Evolutionary conservation across 2,888 invertebrate species (phyloP).

Genomic region (Falcaria lacertinaria): DNA sequence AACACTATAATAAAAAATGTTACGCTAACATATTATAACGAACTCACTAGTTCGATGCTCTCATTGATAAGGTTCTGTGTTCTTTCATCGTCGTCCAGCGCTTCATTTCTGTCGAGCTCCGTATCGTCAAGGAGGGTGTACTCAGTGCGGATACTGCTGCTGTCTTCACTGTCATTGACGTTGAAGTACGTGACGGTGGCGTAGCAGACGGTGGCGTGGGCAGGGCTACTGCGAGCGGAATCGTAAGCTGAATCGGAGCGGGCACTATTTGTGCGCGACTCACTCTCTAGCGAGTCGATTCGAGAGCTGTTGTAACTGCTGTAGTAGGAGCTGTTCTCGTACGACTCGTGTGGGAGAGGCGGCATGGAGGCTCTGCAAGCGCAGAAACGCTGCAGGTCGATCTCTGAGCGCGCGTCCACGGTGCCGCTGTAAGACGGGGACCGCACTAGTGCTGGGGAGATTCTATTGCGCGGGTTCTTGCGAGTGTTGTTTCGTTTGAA

Average conservation of each 20-base stretch:
- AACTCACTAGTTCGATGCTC: constrained; percentile 64
- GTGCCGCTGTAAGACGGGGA: constrained; percentile 67
- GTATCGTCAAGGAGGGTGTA: constrained; percentile 65
- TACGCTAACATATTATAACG: no score
- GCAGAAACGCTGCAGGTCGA: constrained; percentile 62
- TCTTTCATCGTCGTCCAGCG: constrained; percentile 48
- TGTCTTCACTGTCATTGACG: constrained; percentile 68
- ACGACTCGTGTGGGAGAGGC: constrained; percentile 38
- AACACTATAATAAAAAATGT: no score
- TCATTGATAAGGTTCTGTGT: constrained; percentile 70
- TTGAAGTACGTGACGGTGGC: constrained; percentile 70
- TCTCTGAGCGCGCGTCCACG: constrained; percentile 64
- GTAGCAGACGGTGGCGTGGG: constrained; percentile 52
- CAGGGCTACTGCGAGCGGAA: constrained; percentile 61
- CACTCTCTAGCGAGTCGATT: constrained; percentile 47
- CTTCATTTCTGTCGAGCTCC: constrained; percentile 36
- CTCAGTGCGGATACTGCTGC: constrained; percentile 68
- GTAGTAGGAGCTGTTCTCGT: constrained; percentile 51
- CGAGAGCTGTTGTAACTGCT: constrained; percentile 57
- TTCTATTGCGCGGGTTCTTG: constrained; percentile 55
- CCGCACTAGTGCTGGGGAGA: constrained; percentile 58
- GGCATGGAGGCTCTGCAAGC: constrained; percentile 59
- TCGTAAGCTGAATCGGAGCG: constrained; percentile 70
- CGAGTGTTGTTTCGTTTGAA: constrained; percentile 61
- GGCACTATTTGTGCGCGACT: constrained; percentile 34